Percentiles rank a stretch among this genome's conserved stretches.
These are phyloP conservation scores for Cosmia trapezina DNA, from an alignment of 2,888 invertebrate genomes.

Conservation along the genomic window DNA sequence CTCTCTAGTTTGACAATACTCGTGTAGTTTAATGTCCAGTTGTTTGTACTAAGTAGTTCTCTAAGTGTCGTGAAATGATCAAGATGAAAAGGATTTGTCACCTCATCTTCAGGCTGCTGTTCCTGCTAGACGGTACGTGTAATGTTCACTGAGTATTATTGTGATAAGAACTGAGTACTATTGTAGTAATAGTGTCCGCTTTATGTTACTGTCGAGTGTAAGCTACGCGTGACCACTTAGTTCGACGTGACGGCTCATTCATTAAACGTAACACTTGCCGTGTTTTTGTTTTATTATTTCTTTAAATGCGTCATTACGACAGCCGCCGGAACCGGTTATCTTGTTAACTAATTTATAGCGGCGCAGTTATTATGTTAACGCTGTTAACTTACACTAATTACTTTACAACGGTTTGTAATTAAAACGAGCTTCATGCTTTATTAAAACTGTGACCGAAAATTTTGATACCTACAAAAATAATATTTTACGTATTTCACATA, in stretches of 20 bases:
- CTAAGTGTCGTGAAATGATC: conserved; percentile 73
- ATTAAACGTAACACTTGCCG: conserved; percentile 15
- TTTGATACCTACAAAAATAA: background rate
- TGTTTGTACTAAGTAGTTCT: conserved; percentile 47
- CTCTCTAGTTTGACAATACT: conserved; percentile 57
- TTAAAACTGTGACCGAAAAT: background rate
- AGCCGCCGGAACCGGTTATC: conserved; percentile 40
- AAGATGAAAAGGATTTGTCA: conserved; percentile 88
- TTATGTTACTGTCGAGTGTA: conserved; percentile 12
- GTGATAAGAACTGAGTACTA: too few species aligned
- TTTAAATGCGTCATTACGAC: conserved; percentile 13
- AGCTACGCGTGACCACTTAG: conserved; percentile 2
- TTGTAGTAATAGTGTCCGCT: background rate
- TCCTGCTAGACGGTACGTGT: conserved; percentile 85
- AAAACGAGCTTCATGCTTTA: conserved; percentile 23
- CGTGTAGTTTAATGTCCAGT: conserved; percentile 60
- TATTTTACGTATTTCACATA: background rate
- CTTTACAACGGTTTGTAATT: conserved; percentile 46
- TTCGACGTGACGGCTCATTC: conserved; percentile 11
- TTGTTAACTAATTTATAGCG: conserved; percentile 29
- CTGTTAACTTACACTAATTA: conserved; percentile 39
- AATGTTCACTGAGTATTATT: background rate
- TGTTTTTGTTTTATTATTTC: conserved; percentile 39
- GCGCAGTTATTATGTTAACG: conserved; percentile 34
- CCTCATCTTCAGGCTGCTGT: conserved; percentile 84